A percentile compares a stretch with the other conserved stretches of the same genome.
Conservation (phyloP, 1,140 invertebrate genomes). For the Chironomus striatipennis region DNA sequence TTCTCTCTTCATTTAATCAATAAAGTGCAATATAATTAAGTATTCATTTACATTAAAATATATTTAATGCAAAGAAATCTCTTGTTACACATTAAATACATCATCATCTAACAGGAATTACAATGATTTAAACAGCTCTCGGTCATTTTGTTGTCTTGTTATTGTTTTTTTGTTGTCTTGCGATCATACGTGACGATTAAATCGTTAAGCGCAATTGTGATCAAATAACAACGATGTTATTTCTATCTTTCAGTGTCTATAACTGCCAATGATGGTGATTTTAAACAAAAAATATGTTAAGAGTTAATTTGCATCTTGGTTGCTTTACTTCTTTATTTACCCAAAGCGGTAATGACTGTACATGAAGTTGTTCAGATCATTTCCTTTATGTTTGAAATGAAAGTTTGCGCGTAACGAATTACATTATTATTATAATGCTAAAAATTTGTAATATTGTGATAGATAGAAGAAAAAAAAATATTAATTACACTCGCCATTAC, state of each 20-base stretch:
- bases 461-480: too few species aligned
- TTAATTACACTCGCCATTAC: too few species aligned
- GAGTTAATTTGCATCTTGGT: not conserved
- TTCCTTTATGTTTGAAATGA: not conserved
- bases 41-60: not conserved
- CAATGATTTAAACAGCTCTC: too few species aligned
- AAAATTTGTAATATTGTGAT: too few species aligned
- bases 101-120: too few species aligned
- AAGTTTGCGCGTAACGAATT: not conserved
- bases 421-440: not conserved
- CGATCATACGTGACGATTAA: not conserved
- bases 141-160: not conserved
- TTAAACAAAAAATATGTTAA: not conserved
- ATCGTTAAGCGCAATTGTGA: too few species aligned
- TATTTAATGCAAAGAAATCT: not conserved
- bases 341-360: too few species aligned
- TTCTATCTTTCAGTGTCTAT: not conserved
- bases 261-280: conserved; percentile 6
- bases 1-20: not conserved
- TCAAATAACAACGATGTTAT: not conserved
- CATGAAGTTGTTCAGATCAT: not conserved
- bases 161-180: not conserved
- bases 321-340: not conserved
- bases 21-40: not conserved
- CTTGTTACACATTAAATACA: not conserved